Evolutionary conservation across 2,888 invertebrate genomes (phyloP), one percentile per base, ranked within the genome.

Genomic region (Tenthredo scrophulariae): DNA sequence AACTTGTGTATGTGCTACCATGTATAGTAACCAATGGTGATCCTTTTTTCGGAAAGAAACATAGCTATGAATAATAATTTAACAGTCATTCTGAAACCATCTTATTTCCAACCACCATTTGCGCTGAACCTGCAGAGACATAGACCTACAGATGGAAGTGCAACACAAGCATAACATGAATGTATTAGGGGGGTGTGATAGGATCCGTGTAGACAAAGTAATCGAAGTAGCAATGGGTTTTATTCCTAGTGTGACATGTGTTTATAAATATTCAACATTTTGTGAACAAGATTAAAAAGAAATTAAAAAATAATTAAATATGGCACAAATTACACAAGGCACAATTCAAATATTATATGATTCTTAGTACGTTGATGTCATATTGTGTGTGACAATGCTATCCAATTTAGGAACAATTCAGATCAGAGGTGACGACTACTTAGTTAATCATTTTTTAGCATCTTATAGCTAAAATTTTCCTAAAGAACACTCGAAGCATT

Each of bases 1-100:
- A 2, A 26, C 62, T 62, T 10, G 26, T 26, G 26, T 26, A 62
- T 62, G 62, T 62, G 26, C 3, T 62, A 54, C 54, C n/a, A 37
- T 37, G 1, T 62, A 62, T 3, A 22, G 62, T 26, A 26, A 10
- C 13, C 22, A 22, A 13, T 22, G 26, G 62, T 62, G 26, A 62
- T 58, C 22, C 13, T 13, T 62, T 62, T 26, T 4, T 26, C 62
- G 62, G 5, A 62, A 62, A 26, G 62, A 62, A 62, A 62, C 62
- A 62, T 62, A 37, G 37, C 62, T 26, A 62, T 62, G 62, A 62
- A 62, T 62, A 62, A 62, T 62, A 62, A 62, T 62, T 54, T n/a
- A 54, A 54, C 54, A 54, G n/a, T 54, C 54, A 54, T 54, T 54
- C 54, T 62, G 62, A 62, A 62, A 10, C 26, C 26, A 62, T 62